A percentile compares a stretch with the other conserved stretches of the same genome.
phyloP scores from a whole-genome alignment of 2,797 vertebrate genomes.

The Cryptoprocta ferox region DNA sequence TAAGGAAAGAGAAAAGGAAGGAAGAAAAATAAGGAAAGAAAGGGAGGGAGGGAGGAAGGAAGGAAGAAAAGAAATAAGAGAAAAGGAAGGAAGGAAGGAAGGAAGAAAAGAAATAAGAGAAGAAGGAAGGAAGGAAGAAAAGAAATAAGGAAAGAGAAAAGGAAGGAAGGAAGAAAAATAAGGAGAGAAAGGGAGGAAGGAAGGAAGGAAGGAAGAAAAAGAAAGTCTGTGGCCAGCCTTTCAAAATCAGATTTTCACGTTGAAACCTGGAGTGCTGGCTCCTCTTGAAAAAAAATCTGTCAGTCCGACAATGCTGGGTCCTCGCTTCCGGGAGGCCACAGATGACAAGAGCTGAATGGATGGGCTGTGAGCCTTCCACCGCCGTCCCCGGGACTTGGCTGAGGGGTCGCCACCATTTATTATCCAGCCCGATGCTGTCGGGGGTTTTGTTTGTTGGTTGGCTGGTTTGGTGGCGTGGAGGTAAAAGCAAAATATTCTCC shows the following conservation, averaged over 20 bases:
- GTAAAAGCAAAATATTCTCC: not conserved
- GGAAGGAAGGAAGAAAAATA: too few species aligned
- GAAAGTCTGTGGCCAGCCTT: not conserved
- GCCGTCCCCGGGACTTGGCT: not conserved
- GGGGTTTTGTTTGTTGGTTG: not conserved
- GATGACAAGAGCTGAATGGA: conserved; percentile 38
- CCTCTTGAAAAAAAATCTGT: not conserved
- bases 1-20: too few species aligned
- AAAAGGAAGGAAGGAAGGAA: too few species aligned
- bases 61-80: too few species aligned
- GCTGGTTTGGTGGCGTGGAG: not conserved
- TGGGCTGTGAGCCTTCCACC: fast-evolving
- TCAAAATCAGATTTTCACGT: conserved; percentile 54
- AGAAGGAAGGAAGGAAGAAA: too few species aligned
- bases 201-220: too few species aligned
- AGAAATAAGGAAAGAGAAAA: too few species aligned
- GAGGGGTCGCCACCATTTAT: not conserved
- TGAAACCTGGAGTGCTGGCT: conserved; percentile 55
- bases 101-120: too few species aligned
- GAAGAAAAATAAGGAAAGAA: too few species aligned
- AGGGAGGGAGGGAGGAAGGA: too few species aligned
- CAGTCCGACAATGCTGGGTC: not conserved
- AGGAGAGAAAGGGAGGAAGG: too few species aligned
- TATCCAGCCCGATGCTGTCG: not conserved
- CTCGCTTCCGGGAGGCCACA: not conserved